Evolutionary conservation across 1,140 invertebrate species (phyloP).

Genomic region (Drepana arcuata): DNA sequence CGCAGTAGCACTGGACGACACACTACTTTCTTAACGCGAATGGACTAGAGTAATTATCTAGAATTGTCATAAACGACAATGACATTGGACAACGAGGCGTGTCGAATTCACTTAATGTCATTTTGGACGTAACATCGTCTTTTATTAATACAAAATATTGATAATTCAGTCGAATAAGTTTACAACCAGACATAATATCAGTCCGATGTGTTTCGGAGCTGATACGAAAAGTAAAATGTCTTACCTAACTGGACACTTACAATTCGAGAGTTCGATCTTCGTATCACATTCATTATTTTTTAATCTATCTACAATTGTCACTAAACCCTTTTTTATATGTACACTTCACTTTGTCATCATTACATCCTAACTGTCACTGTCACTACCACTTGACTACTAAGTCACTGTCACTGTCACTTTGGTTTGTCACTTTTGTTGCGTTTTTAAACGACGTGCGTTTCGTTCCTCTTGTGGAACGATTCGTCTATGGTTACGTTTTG

Average conservation of each 20-base stretch:
- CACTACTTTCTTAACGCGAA: no score
- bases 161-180: background rate
- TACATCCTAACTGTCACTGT: no score
- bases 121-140: background rate
- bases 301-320: conserved; percentile 59
- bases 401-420: conserved; percentile 5
- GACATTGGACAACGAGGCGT: background rate
- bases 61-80: no score
- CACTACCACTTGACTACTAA: no score
- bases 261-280: conserved; percentile 29
- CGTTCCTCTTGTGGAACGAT: conserved; percentile 52
- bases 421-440: conserved; percentile 2
- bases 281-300: conserved; percentile 62
- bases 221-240: conserved; percentile 11
- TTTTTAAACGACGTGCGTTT: conserved; percentile 58
- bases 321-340: conserved; percentile 18
- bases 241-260: conserved; percentile 34
- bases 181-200: no score
- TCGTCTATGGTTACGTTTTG: conserved; percentile 65
- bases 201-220: no score
- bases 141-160: background rate
- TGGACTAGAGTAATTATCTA: no score
- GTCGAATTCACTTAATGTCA: background rate
- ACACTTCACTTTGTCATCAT: background rate
- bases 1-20: no score